Base-by-base conservation (phyloP, 30 jellyfish, hydroid and myxozoan genomes). In the Turritopsis dohrnii region DNA sequence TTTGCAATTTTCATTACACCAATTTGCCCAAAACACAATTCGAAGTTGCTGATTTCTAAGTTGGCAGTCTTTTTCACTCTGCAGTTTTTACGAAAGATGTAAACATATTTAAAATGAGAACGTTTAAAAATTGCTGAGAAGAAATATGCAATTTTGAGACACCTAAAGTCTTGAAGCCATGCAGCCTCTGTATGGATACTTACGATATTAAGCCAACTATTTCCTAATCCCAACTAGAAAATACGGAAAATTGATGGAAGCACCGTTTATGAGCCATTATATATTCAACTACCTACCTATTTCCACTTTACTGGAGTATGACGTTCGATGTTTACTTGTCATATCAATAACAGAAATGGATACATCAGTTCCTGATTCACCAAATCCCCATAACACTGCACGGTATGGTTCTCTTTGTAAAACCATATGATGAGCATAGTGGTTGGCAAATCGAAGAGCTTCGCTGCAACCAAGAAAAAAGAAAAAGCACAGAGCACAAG, bases 381-480 rank as follows among this genome's bases (percentile, higher is more conserved):
- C 90, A 72, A 72, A 84, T 18, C 90, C 90, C 90, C 90, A 84
- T n/a, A 84, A 16, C 25, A 84, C 81, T 8, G 90, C 83, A 7
- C 26, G 28, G 9, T 73, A 83, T 1, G 90, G 90, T 21, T 30
- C 29, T 41, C 74, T n/a, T 31, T 53, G 88, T 52, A 84, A 74
- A 7, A 84, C 90, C 90, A 84, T 73, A 52, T 72, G 90, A 74
- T 84, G 84, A n/a, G 82, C 80, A 74, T 72, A 84, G 27, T 84
- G 88, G 21, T 54, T 72, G 18, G 90, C 90, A 84, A 84, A 84
- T 28, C 90, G 90, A 74, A 84, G 60, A 41, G 9, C 13, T 41
- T 41, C 60, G 60, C 9, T 41, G 13, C 13, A 5, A 13, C 13
- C 60, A 41, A 41, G 9, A 5, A 41, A 41, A 13, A 41, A 13